phyloP scores from a whole-genome alignment of 2,888 invertebrate species.

The Pristionchus mayeri region DNA sequence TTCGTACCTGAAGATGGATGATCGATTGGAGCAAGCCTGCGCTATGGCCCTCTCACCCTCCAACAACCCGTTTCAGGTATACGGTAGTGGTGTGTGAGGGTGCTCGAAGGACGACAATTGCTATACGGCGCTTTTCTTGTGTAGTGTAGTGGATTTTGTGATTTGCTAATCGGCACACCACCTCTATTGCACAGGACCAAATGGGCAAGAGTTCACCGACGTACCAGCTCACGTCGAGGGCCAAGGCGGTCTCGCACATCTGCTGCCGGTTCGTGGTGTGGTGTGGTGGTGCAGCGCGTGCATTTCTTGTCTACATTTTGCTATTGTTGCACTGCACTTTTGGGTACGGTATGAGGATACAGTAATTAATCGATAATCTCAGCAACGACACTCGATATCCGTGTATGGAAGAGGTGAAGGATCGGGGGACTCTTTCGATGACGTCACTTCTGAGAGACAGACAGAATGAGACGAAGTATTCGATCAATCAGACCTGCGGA shows the following conservation, averaged over 20 bases:
- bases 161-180: conserved; percentile 16
- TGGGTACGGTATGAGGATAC: neutral
- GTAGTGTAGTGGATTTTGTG: neutral
- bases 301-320: neutral
- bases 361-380: neutral
- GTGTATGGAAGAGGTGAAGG: conserved; percentile 4
- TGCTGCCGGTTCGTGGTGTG: conserved; percentile 13
- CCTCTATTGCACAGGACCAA: neutral
- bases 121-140: neutral
- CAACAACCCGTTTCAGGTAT: neutral
- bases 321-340: neutral
- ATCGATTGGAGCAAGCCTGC: conserved; percentile 4
- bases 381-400: conserved; percentile 37
- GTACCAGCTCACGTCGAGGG: neutral
- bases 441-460: neutral
- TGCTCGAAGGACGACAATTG: neutral
- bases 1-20: conserved; percentile 3
- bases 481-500: conserved; percentile 56
- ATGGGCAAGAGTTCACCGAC: neutral
- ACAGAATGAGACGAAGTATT: neutral
- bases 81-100: neutral
- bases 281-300: conserved; percentile 6
- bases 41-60: conserved; percentile 18
- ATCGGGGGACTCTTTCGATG: neutral
- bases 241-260: neutral